Conservation (phyloP, 2,113 vertebrate species). For the Cebus imitator region DNA sequence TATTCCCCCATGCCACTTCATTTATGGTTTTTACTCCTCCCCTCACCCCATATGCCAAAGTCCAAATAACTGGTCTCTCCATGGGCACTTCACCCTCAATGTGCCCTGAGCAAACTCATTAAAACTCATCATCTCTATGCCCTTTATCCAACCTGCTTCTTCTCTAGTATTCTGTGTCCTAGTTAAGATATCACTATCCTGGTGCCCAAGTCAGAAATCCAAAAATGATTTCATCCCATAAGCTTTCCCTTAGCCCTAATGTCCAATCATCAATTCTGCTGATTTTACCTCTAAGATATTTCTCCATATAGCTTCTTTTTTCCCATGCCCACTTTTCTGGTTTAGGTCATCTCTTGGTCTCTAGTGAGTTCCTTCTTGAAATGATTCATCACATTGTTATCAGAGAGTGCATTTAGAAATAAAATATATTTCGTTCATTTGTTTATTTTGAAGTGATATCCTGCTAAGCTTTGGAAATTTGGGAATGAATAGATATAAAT, state of each 20-base stretch:
- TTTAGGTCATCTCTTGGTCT: neutral
- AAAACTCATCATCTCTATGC: neutral
- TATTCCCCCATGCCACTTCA: neutral
- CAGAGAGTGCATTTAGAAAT: neutral
- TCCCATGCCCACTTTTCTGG: neutral
- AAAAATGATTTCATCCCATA: neutral
- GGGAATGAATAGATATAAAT: neutral
- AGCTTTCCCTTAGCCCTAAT: neutral
- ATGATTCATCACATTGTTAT: neutral
- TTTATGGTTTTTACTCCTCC: neutral
- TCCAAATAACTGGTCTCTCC: neutral
- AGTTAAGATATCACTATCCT: neutral
- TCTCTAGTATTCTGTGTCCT: neutral
- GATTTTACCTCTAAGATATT: neutral
- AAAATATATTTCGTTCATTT: neutral
- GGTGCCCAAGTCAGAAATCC: neutral
- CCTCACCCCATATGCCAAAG: neutral
- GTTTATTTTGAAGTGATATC: neutral
- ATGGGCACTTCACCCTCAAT: neutral
- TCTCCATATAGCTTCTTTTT: neutral
- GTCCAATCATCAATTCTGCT: neutral
- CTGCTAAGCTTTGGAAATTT: neutral
- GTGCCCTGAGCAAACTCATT: neutral
- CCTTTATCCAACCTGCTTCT: neutral
- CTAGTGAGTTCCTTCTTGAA: neutral